Evolutionary conservation across 2,797 vertebrate genomes (phyloP).

Genomic region (Danionella dracula): DNA sequence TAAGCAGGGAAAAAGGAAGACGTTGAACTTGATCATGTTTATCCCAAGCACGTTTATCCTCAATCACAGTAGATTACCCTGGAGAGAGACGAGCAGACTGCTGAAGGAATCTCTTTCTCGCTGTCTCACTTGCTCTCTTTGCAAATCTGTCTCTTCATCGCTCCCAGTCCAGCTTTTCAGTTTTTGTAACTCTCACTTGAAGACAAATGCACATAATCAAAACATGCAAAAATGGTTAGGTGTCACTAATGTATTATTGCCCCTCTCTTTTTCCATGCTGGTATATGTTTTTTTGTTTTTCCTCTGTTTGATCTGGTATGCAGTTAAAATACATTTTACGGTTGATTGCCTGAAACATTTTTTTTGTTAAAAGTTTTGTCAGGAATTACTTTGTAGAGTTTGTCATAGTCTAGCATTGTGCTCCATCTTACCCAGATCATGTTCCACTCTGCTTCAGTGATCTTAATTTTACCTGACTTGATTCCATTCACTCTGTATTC

Average conservation of each 20-base stretch:
- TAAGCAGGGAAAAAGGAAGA: constrained; percentile 26
- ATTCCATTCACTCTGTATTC: background rate
- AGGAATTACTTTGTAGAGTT: background rate
- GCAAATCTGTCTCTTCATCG: constrained; percentile 1
- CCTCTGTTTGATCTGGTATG: background rate
- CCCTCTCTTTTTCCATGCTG: background rate
- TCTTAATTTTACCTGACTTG: background rate
- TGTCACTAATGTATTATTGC: background rate
- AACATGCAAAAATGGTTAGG: background rate
- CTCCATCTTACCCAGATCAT: background rate
- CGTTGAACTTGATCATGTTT: constrained; percentile 20
- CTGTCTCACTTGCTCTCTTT: constrained; percentile 1
- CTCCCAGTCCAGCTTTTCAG: background rate
- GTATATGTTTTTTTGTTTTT: background rate
- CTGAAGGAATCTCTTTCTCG: background rate
- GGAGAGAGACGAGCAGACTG: background rate
- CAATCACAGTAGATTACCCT: constrained; percentile 47
- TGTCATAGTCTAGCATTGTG: background rate
- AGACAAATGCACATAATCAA: background rate
- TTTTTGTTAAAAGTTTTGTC: background rate
- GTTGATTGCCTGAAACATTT: constrained; percentile 29
- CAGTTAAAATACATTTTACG: constrained; percentile 43
- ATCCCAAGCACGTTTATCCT: constrained; percentile 29
- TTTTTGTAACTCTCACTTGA: background rate
- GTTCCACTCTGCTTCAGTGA: background rate